Base-by-base conservation (phyloP, 2,797 vertebrate genomes). In the Telmatherina bonti region DNA sequence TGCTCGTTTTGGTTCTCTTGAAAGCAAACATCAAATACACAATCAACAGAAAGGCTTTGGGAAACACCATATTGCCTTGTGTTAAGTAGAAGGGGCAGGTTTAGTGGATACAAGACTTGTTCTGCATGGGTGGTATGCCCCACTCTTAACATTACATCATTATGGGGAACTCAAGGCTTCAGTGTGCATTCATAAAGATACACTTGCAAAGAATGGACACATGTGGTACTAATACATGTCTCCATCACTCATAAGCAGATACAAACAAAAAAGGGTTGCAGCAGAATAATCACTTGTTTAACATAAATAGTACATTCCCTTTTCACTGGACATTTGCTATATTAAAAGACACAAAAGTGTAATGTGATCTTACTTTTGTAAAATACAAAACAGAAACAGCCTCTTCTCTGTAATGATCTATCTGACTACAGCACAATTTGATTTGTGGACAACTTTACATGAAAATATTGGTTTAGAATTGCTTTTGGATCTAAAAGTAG, bases 401-500 rank as follows among this genome's bases (percentile, higher is more conserved):
- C 36, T 62, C 15, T 57, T 27, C 15, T 43, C 54, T 69, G 11
- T 35, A 16, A 33, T 43, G 36, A 52, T 64, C 20, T 64, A 22
- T 74, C 4, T 74, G 45, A 60, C 67, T 47, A 60, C 36, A 29
- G 73, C n/a, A n/a, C n/a, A n/a, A n/a, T n/a, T n/a, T n/a, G n/a
- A n/a, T n/a, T n/a, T n/a, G n/a, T n/a, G n/a, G n/a, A n/a, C n/a
- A n/a, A n/a, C n/a, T n/a, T n/a, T n/a, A n/a, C n/a, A n/a, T n/a
- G n/a, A n/a, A n/a, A n/a, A n/a, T n/a, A n/a, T n/a, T n/a, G n/a
- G n/a, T n/a, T n/a, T n/a, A n/a, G n/a, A n/a, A n/a, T n/a, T n/a
- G n/a, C n/a, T n/a, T 63, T 7, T 55, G 36, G 24, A 69, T 81
- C 87, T 90, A 91, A 92, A 91, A 86, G 83, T 90, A 91, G 78